Base-by-base conservation (phyloP, 2,797 vertebrate species). In the Spondyliosoma cantharus region DNA sequence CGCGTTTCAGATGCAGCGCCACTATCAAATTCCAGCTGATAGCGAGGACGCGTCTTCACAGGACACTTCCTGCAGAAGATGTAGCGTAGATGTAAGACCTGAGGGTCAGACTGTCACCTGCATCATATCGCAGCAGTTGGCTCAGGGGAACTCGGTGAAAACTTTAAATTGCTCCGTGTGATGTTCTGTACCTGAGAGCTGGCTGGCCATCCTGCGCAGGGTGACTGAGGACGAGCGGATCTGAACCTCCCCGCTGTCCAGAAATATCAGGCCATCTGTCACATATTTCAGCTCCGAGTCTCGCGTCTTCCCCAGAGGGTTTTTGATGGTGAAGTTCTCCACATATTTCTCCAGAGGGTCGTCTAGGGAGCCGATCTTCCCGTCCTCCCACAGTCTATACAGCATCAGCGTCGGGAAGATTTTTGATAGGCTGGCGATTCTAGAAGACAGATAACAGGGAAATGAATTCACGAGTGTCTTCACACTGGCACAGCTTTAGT, bases 391-490 rank as follows among this genome's bases (percentile, higher is more conserved):
- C 76, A 99, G 90, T 66, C 93, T 96, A 91, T 98, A 98, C 50
- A 99, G 57, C 97, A 99, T 98, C 50, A 99, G 91, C 0, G 97
- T 96, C 0, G 97, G 98, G 72, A 99, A 99, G 82, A 99, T 95
- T 93, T 99, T 99, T 29, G 98, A 99, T 64, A 99, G 66, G 7
- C 98, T 99, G 86, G 97, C 96, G 63, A 99, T 98, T 86, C 97
- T 99, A 81, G 53, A 78, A 63, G 68, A 53, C 32, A 76, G 56
- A 86, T 4, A 68, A 65, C 17, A 73, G 3, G 57, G 56, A 3
- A 7, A 32, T n/a, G 3, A 25, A 25, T 50, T 67, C 4, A 69
- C 1, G 12, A 43, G 7, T 16, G 25, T 52, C 3, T 60, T 56
- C 4, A 24, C 59, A 32, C 45, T 13, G 62, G 13, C 29, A 50